A percentile compares a stretch with the other conserved stretches of the same genome.
Conservation (phyloP, 2,888 invertebrate species). For the Xiphydria camelus region DNA sequence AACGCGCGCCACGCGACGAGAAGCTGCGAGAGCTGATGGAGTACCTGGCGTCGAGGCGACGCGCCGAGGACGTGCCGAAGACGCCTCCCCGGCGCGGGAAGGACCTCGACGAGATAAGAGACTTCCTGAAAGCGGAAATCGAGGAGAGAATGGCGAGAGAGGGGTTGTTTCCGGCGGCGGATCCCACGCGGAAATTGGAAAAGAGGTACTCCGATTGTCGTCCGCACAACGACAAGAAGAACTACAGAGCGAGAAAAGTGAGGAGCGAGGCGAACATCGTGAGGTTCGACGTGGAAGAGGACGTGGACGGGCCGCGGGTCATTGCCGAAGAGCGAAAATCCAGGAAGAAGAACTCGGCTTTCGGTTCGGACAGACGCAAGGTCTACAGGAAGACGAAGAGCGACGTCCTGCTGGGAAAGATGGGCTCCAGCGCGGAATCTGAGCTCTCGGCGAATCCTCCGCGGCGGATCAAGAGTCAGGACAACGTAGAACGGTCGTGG, state of each 20-base stretch:
- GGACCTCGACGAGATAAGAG: conserved; percentile 35
- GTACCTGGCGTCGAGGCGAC: conserved; percentile 7
- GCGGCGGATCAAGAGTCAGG: conserved; percentile 34
- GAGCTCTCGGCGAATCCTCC: conserved; percentile 29
- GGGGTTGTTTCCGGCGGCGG: conserved; percentile 9
- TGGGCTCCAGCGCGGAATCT: conserved; percentile 27
- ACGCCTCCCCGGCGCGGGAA: conserved; percentile 8
- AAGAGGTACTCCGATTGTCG: conserved; percentile 38
- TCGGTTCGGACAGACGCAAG: conserved; percentile 36
- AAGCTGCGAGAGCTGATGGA: conserved; percentile 11
- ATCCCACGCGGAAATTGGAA: no score
- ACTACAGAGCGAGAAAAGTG: conserved; percentile 40
- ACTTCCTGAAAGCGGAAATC: conserved; percentile 38
- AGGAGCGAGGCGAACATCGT: conserved; percentile 42
- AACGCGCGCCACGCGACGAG: conserved; percentile 3
- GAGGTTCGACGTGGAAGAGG: conserved; percentile 27
- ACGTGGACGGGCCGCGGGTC: conserved; percentile 17
- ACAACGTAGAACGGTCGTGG: conserved; percentile 45
- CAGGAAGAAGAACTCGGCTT: conserved; percentile 19
- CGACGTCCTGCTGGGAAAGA: conserved; percentile 35
- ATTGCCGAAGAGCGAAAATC: conserved; percentile 15
- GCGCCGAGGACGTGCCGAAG: not conserved
- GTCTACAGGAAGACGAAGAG: conserved; percentile 45
- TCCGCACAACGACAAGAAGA: conserved; percentile 17
- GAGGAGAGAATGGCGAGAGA: conserved; percentile 40